Base-by-base conservation (phyloP, 1,140 invertebrate species). In the Stegodyphus mimosarum region DNA sequence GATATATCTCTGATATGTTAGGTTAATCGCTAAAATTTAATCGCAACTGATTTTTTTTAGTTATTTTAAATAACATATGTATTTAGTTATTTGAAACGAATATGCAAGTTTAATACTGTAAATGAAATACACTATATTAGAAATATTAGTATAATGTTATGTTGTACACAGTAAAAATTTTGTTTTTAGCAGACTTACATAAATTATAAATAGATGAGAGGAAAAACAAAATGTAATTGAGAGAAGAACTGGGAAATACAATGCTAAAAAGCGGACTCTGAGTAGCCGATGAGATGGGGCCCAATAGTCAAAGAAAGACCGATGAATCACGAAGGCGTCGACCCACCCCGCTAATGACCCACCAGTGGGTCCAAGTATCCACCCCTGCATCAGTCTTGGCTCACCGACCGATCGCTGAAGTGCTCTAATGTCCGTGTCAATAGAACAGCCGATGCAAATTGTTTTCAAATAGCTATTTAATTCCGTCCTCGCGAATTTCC, bases 371-470 rank as follows among this genome's bases (percentile, higher is more conserved):
- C 80, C 78, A 77, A 67, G 64, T 17, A 66, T 48, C 77, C 77
- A 69, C 49, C 64, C 77, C 60, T 74, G 77, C 53, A 55, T 70
- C 66, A 51, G 77, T 60, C 80, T 67, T 74, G 80, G 80, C 80
- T 83, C 55, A 83, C 80, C 80, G 48, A 83, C 70, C 80, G 80
- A 80, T 80, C 49, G 79, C 70, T 33, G 70, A 76, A 69, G 64
- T 74, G 81, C 73, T 84, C 81, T 84, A 84, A 84, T 84, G 81
- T 84, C 81, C 81, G 73, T 84, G 81, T 84, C 81, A 84, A 84
- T 84, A 84, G 81, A 84, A 75, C 81, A 84, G 81, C 81, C 81
- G 81, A 84, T 84, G 81, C 81, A 84, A 84, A 84, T 84, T 84
- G 81, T 84, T 84, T 84, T 84, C 81, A 84, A 84, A 84, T 84